Evolutionary conservation across 2,888 invertebrate species (phyloP).

Genomic region (Megastigmus dorsalis): DNA sequence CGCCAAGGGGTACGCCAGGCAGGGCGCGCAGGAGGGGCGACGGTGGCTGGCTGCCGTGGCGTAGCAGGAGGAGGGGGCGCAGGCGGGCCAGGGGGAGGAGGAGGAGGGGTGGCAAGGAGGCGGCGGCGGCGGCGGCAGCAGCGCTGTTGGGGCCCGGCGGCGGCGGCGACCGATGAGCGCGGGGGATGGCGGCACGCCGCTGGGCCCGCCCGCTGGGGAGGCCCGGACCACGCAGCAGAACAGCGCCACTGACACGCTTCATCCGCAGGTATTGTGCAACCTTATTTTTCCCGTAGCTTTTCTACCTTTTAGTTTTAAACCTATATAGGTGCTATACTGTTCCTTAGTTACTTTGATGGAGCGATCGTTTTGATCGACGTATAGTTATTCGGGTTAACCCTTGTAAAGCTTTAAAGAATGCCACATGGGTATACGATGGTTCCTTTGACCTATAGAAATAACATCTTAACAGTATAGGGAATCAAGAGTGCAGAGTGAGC

Average conservation of each 20-base stretch:
- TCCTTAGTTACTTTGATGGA: too few relatives aligned
- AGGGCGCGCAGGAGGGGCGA: neutral
- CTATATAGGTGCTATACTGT: too few relatives aligned
- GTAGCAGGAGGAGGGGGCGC: neutral
- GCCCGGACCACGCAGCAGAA: slow-evolving; percentile 66
- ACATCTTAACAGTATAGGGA: too few relatives aligned
- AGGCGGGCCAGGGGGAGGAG: slow-evolving; percentile 61
- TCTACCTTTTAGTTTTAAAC: too few relatives aligned
- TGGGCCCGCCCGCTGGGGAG: slow-evolving; percentile 69
- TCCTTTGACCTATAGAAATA: too few relatives aligned
- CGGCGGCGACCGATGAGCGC: slow-evolving; percentile 71
- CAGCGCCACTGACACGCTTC: slow-evolving; percentile 55
- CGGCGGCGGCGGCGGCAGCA: slow-evolving; percentile 58
- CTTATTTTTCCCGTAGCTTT: too few relatives aligned
- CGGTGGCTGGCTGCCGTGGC: neutral
- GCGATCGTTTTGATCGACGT: too few relatives aligned
- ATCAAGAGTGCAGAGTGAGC: too few relatives aligned
- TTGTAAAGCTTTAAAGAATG: too few relatives aligned
- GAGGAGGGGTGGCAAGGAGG: slow-evolving; percentile 64
- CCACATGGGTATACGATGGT: neutral
- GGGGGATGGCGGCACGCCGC: slow-evolving; percentile 71
- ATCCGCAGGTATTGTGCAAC: slow-evolving; percentile 50
- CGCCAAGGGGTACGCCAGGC: slow-evolving; percentile 13
- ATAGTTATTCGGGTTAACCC: too few relatives aligned
- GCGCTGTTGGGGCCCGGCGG: slow-evolving; percentile 63